Base-by-base conservation (phyloP, 2,797 vertebrate species). In the Mareca penelope region DNA sequence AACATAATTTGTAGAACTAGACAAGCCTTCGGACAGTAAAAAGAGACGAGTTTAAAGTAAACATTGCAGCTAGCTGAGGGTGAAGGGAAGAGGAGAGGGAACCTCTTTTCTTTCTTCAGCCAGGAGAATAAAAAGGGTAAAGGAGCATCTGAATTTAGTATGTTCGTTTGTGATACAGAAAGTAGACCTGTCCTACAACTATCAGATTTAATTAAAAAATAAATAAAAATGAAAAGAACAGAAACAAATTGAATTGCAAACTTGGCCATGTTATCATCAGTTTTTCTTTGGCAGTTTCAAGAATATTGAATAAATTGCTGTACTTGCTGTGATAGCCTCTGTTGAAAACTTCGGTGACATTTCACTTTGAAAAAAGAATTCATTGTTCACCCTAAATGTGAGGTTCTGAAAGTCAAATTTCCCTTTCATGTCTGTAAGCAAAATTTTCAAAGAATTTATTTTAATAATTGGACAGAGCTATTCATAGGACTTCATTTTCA, bases 361-460 rank as follows among this genome's bases (percentile, higher is more conserved):
- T 96, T 94, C 89, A n/a, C 94, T 94, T 85, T 80, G 90, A 85
- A 87, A 96, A 80, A 4, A 14, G 33, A 92, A 59, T 71, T 87
- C 82, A 88, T 56, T 89, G 87, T 91, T 91, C 50, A 19, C 67
- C 69, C 42, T 10, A 93, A 56, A 95, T 6, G 70, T 15, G 81
- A 52, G 67, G 59, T 78, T 72, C 78, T 40, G 67, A 87, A 91
- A 97, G 95, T 75, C 73, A 75, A 77, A 72, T 80, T 96, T 94
- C 48, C 39, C 87, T 95, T 95, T 94, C 80, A 93, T 89, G 78
- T 85, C 85, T 81, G 53, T 60, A 89, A 94, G 88, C 31, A 72
- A 81, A 90, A 72, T 69, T 95, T 95, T 85, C 90, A 61, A 82
- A 91, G 80, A 72, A 21, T 80, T 46, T 65, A 84, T 37, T 61